phyloP scores from a whole-genome alignment of 2,113 vertebrate genomes.

The Bombycilla garrulus region DNA sequence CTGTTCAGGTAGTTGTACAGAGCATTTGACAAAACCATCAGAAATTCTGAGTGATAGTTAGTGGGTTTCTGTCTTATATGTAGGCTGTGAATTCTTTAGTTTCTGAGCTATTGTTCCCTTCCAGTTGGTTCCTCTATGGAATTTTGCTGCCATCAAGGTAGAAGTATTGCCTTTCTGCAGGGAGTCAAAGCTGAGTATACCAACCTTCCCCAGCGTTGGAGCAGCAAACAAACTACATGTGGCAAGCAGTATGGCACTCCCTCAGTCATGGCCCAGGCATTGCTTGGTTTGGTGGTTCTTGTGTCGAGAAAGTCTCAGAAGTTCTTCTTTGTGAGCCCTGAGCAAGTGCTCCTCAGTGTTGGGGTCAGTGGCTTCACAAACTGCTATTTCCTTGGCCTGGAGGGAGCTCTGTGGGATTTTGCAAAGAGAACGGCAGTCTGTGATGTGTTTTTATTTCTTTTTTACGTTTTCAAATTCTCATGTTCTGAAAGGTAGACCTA shows the following conservation, averaged over 20 bases:
- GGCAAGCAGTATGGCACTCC: rapidly evolving
- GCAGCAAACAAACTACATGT: not conserved
- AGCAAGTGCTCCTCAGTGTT: not conserved
- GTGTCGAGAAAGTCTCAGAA: not conserved
- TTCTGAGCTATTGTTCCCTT: not conserved
- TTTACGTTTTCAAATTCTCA: not conserved
- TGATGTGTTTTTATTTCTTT: not conserved
- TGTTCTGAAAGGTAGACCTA: not conserved
- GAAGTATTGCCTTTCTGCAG: not conserved
- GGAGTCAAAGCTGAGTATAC: not conserved
- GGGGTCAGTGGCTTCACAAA: not conserved
- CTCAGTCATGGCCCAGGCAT: not conserved
- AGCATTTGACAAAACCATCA: not conserved
- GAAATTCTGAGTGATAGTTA: not conserved
- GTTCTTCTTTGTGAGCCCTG: not conserved
- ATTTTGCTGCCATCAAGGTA: not conserved
- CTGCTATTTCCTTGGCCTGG: rapidly evolving
- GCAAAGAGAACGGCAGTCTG: not conserved
- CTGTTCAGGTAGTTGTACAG: not conserved
- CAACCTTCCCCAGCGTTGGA: not conserved
- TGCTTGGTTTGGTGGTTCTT: not conserved
- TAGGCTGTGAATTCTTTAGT: not conserved
- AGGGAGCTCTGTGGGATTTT: not conserved
- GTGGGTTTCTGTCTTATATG: not conserved
- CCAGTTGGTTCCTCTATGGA: not conserved